Conservation (phyloP, 2,888 invertebrate species). For the Cyclophora albipunctata region DNA sequence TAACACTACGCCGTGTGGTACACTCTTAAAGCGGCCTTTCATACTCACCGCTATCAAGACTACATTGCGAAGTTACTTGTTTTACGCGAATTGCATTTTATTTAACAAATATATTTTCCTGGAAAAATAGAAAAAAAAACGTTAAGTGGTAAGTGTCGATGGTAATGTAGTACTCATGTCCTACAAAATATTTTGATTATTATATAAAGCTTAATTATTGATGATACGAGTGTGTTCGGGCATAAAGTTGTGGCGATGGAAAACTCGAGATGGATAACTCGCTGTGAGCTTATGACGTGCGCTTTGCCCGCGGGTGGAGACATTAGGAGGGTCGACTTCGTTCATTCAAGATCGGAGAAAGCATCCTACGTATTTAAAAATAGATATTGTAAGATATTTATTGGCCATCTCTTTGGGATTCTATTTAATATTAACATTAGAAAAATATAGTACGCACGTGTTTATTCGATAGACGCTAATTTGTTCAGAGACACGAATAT, state of each 20-base stretch:
- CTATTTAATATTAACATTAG: conserved; percentile 67
- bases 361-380: conserved; percentile 71
- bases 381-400: conserved; percentile 70
- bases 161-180: too few species aligned
- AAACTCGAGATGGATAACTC: too few species aligned
- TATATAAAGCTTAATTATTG: too few species aligned
- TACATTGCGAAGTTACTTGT: too few species aligned
- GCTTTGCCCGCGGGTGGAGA: conserved; percentile 42
- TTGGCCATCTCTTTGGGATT: conserved; percentile 63
- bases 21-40: conserved; percentile 32
- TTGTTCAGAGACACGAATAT: conserved; percentile 28
- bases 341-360: conserved; percentile 73
- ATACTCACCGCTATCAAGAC: too few species aligned
- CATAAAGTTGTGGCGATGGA: too few species aligned
- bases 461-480: conserved; percentile 41
- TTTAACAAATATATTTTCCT: too few species aligned
- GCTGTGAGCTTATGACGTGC: conserved; percentile 1
- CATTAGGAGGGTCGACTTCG: conserved; percentile 66
- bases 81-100: too few species aligned
- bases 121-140: too few species aligned
- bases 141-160: too few species aligned
- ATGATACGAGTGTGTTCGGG: too few species aligned
- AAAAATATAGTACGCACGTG: conserved; percentile 63
- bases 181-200: too few species aligned
- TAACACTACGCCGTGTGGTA: conserved; percentile 41